Conservation (phyloP, 2,888 invertebrate genomes). For the Alloscopus bannaensis region DNA sequence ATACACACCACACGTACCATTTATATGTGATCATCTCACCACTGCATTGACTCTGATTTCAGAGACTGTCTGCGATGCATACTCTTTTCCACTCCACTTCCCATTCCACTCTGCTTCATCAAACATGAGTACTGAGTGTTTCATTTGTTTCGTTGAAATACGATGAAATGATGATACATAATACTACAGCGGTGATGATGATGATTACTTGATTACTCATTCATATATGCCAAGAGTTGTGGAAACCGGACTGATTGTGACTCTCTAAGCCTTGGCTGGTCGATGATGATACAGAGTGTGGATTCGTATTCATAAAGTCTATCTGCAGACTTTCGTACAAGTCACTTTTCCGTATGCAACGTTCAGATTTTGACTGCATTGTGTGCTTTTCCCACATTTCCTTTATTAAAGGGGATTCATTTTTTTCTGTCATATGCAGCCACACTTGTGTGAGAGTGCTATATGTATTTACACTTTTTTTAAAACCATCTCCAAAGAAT, state of each 20-base stretch:
- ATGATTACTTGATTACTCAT: slow-evolving; percentile 50
- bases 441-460: neutral
- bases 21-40: too few species aligned
- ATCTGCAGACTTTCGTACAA: neutral
- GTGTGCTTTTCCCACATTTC: neutral
- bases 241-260: slow-evolving; percentile 1
- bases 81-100: neutral
- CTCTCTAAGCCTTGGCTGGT: neutral
- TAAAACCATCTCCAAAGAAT: slow-evolving; percentile 1
- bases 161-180: slow-evolving; percentile 17
- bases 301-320: neutral
- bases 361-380: slow-evolving; percentile 2
- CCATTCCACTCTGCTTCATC: slow-evolving; percentile 6
- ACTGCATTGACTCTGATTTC: too few species aligned
- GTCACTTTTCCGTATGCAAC: slow-evolving; percentile 25
- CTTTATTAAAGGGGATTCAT: slow-evolving; percentile 23
- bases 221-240: slow-evolving; percentile 41
- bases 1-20: too few species aligned
- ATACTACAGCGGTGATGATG: slow-evolving; percentile 10
- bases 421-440: slow-evolving; percentile 36
- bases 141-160: slow-evolving; percentile 9
- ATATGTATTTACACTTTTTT: slow-evolving; percentile 10
- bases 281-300: neutral
- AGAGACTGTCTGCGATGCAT: too few species aligned
- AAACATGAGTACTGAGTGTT: neutral